phyloP scores from a whole-genome alignment of 2,888 invertebrate genomes.

The Tachina grossa region DNA sequence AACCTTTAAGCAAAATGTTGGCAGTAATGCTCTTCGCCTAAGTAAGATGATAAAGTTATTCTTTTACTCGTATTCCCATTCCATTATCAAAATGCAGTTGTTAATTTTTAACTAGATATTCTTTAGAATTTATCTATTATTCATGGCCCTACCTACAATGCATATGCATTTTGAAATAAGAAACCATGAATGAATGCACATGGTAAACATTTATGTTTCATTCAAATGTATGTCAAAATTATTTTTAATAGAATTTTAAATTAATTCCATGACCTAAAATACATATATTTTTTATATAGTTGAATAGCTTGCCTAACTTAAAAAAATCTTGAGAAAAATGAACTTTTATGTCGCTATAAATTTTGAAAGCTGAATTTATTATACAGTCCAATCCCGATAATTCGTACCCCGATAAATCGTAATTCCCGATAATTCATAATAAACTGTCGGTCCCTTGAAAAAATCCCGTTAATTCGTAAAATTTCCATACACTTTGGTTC shows the following conservation, averaged over 20 bases:
- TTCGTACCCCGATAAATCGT: too few relatives aligned
- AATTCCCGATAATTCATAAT: too few relatives aligned
- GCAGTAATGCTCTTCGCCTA: background rate
- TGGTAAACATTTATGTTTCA: background rate
- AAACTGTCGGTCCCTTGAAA: too few relatives aligned
- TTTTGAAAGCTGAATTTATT: too few relatives aligned
- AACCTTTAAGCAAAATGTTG: background rate
- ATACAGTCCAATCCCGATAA: too few relatives aligned
- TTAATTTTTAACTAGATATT: slow-evolving; percentile 37
- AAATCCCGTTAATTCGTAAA: too few relatives aligned
- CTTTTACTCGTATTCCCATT: background rate
- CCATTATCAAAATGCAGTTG: slow-evolving; percentile 17
- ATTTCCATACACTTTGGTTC: too few relatives aligned
- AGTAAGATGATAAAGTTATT: background rate
- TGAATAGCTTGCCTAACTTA: slow-evolving; percentile 1
- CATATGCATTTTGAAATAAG: slow-evolving; percentile 16
- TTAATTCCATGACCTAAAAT: slow-evolving; percentile 18
- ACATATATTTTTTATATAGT: background rate
- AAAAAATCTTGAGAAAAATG: background rate
- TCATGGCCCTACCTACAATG: background rate
- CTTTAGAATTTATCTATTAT: slow-evolving; percentile 41
- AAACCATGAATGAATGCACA: background rate
- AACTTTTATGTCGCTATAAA: background rate
- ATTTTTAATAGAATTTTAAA: slow-evolving; percentile 61
- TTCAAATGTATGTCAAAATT: slow-evolving; percentile 33